These are phyloP conservation scores for Buathra laborator DNA, from an alignment of 2,888 invertebrate species.

Conservation along the genomic window DNA sequence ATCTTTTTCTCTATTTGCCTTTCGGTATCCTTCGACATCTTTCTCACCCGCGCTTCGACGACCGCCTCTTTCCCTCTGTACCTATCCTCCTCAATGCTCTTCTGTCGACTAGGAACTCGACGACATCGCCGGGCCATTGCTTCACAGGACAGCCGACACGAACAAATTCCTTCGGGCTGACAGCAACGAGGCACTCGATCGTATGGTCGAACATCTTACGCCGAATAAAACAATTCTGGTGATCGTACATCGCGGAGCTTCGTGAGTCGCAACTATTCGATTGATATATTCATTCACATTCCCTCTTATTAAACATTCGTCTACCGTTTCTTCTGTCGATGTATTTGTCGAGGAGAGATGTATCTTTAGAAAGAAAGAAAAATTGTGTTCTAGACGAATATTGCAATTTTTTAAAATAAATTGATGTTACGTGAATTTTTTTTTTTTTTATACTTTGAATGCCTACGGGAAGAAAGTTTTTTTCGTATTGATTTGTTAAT, in stretches of 20 bases:
- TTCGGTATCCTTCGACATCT: conserved; percentile 34
- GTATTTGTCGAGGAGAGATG: neutral
- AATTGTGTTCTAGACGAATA: neutral
- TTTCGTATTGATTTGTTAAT: neutral
- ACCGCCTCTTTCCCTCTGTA: neutral
- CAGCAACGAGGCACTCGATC: conserved; percentile 92
- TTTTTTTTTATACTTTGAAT: too few relatives aligned
- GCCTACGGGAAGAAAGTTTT: too few relatives aligned
- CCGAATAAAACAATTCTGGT: conserved; percentile 89
- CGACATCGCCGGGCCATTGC: conserved; percentile 92
- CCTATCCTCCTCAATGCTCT: conserved; percentile 9
- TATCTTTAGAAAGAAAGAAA: too few relatives aligned
- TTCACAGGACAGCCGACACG: conserved; percentile 96
- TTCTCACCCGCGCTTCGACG: neutral
- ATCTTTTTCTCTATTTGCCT: conserved; percentile 57
- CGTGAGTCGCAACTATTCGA: conserved; percentile 80
- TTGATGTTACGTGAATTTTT: too few relatives aligned
- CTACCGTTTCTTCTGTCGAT: neutral
- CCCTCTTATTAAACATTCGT: neutral
- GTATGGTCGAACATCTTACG: conserved; percentile 92
- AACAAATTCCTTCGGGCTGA: conserved; percentile 97
- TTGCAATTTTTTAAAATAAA: too few relatives aligned
- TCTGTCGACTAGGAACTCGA: conserved; percentile 90
- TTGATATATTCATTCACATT: conserved; percentile 32
- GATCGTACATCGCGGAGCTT: conserved; percentile 89